Base-by-base conservation (phyloP, 2,888 invertebrate genomes). In the Xanthia togata region DNA sequence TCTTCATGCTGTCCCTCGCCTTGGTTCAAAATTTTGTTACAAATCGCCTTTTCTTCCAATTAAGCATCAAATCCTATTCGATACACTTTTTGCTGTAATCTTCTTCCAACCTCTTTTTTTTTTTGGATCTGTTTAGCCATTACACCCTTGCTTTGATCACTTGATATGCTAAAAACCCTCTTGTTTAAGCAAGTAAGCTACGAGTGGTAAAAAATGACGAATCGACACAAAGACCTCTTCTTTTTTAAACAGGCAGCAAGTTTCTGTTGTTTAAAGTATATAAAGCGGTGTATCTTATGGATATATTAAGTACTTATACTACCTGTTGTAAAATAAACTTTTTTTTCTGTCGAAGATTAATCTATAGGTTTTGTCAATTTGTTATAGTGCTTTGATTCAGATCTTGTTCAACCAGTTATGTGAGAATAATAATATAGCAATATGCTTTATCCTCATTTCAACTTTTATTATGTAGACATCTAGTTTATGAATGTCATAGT, bases 351-450 rank as follows among this genome's bases (percentile, higher is more conserved):
- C 17, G 17, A 35, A 47, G 3, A 67, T 0, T 0, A 23, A 14
- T 38, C 20, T n/a, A 20, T n/a, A 65, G 14, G n/a, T n/a, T n/a
- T n/a, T 65, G 31, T 12, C 17, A 53, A 55, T 76, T 14, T 35
- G 4, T 9, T 23, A 50, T 55, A 62, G n/a, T 78, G 20, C 26
- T 57, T 35, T 23, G 20, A 44, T 64, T 12, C 31, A 9, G 12
- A 55, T 41, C 67, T 63, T 59, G 79, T 47, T 5, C 1, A 71
- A 84, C 70, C 35, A 35, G 74, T 74, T 67, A 9, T 20, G 20
- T 60, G 23, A 64, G 20, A 44, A 14, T 41, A 57, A 62, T 60
- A 38, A 31, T n/a, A 70, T 47, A 35, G 71, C 8, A 23, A n/a
- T 47, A 44, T 57, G 4, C 26, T 70, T 67, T 82, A 55, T 67